Conservation (phyloP, 2,888 invertebrate species). For the Osedax fenrisi region DNA sequence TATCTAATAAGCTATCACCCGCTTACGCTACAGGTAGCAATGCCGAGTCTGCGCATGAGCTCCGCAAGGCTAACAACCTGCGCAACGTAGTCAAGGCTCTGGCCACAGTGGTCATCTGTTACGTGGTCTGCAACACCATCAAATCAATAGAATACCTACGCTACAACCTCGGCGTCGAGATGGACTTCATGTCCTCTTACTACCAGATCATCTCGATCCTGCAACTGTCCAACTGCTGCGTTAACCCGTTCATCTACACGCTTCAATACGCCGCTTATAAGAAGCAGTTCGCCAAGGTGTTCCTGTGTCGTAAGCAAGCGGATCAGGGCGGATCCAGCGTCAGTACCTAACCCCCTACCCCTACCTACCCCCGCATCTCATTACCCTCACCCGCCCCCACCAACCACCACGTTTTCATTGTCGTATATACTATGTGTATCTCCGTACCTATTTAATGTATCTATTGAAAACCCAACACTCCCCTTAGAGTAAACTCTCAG, state of each 20-base stretch:
- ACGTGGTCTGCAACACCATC: neutral
- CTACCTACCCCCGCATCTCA: no score
- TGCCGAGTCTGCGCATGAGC: neutral
- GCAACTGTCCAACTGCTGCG: neutral
- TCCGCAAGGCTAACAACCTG: neutral
- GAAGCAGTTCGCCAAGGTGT: neutral
- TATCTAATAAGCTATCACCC: no score
- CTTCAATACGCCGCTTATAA: neutral
- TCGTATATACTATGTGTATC: no score
- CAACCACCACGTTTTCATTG: no score
- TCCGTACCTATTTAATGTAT: no score
- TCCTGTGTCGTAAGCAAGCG: neutral
- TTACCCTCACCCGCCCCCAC: no score
- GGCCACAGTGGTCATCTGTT: neutral
- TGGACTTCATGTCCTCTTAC: neutral
- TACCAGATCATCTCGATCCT: neutral
- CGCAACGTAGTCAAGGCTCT: neutral
- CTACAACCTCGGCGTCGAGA: neutral
- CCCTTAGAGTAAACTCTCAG: no score
- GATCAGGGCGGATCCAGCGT: neutral
- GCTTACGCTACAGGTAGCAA: no score
- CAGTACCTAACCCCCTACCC: no score
- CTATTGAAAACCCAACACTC: no score
- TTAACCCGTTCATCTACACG: neutral
- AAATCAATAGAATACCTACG: neutral